A percentile compares a stretch with the other conserved stretches of the same genome.
Conservation (phyloP, 2,888 invertebrate genomes). For the Zhuqinia jingwanae region DNA sequence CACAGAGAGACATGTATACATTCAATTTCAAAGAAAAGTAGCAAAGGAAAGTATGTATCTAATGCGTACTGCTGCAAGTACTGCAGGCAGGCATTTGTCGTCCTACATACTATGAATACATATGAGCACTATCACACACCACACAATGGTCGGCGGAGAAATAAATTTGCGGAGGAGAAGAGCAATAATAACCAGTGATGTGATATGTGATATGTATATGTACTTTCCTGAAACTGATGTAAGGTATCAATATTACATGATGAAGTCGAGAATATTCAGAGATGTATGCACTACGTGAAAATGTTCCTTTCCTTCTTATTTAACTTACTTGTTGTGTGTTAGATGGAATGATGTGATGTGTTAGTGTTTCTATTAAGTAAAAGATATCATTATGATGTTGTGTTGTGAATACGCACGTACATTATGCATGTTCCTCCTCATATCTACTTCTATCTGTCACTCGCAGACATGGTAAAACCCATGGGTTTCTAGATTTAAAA, state of each 20-base stretch:
- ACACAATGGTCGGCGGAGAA: neutral
- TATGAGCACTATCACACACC: no score
- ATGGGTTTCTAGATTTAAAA: no score
- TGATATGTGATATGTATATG: slow-evolving; percentile 3
- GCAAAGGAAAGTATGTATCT: neutral
- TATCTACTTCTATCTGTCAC: no score
- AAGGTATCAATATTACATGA: neutral
- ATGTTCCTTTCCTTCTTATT: neutral
- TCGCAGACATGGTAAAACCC: no score
- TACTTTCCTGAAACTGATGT: neutral
- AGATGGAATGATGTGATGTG: neutral
- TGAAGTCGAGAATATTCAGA: neutral
- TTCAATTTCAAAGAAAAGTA: no score
- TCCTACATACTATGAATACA: neutral
- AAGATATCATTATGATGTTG: neutral
- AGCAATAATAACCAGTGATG: slow-evolving; percentile 26
- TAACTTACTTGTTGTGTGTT: neutral
- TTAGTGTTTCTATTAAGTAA: neutral
- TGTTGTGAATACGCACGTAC: neutral
- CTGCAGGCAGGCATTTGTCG: neutral
- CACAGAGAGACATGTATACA: no score
- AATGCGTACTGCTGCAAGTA: neutral
- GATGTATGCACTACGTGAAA: neutral
- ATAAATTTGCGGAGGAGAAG: slow-evolving; percentile 46
- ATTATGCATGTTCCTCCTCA: no score